phyloP scores from a whole-genome alignment of 2,113 vertebrate genomes.

The Egretta garzetta region DNA sequence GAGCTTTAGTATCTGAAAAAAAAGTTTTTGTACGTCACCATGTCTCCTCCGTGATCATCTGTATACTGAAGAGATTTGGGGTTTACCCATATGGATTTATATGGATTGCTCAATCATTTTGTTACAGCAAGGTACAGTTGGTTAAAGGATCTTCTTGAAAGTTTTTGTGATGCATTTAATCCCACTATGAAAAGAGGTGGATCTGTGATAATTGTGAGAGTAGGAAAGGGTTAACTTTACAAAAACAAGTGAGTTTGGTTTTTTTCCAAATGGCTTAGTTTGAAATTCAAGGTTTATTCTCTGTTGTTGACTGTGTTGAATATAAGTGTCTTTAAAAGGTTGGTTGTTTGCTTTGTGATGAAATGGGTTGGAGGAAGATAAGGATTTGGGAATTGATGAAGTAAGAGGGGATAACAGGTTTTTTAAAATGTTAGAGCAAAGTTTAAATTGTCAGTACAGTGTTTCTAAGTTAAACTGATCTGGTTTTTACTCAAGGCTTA shows the following conservation, averaged over 20 bases:
- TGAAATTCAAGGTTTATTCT: neutral
- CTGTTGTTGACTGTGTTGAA: neutral
- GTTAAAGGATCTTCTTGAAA: neutral
- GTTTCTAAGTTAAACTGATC: neutral
- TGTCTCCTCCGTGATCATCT: neutral
- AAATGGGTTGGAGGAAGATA: neutral
- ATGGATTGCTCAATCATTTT: neutral
- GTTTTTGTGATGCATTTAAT: neutral
- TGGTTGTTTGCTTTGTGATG: neutral
- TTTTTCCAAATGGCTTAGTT: neutral
- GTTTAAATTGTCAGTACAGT: neutral
- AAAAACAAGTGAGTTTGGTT: neutral
- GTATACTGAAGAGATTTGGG: neutral
- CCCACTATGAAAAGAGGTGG: neutral
- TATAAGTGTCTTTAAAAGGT: neutral
- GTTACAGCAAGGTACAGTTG: neutral
- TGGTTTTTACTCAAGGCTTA: neutral
- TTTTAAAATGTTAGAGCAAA: neutral
- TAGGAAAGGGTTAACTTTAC: neutral
- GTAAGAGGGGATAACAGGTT: neutral
- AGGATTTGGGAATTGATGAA: neutral
- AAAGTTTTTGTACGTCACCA: accelerated
- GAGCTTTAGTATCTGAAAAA: neutral
- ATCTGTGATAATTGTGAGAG: neutral
- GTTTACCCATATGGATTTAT: neutral